Conservation (phyloP, 2,113 vertebrate species). For the Corydoras sp. region DNA sequence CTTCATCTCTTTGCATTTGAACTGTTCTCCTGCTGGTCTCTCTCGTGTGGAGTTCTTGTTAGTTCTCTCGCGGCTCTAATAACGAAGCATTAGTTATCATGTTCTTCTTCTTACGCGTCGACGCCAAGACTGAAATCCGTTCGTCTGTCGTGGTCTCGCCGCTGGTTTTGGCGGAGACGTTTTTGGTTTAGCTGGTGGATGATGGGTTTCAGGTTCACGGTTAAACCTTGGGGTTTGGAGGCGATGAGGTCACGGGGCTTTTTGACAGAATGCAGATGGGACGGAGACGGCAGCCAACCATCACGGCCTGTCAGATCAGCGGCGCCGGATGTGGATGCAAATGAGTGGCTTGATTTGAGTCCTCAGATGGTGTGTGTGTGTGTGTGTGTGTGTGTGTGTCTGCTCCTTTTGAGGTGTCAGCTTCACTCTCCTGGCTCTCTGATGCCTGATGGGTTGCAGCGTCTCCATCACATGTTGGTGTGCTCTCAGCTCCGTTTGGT, state of each 20-base stretch:
- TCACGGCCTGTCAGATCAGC: constrained; percentile 18
- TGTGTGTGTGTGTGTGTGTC: constrained; percentile 17
- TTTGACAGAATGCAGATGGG: constrained; percentile 14
- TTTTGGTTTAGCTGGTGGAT: constrained; percentile 5
- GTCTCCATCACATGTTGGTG: constrained; percentile 14
- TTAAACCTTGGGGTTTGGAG: not conserved
- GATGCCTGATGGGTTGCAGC: constrained; percentile 18
- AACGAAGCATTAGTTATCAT: too few species aligned
- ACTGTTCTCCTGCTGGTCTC: too few species aligned
- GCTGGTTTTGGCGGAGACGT: too few species aligned
- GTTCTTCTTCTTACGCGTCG: too few species aligned
- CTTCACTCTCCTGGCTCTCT: constrained; percentile 23
- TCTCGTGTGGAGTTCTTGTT: too few species aligned
- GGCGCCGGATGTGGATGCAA: constrained; percentile 15
- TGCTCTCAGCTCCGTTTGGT: constrained; percentile 15
- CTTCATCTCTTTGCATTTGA: too few species aligned
- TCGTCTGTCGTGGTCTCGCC: too few species aligned
- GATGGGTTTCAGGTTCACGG: not conserved
- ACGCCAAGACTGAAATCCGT: too few species aligned
- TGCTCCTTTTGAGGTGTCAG: constrained; percentile 26
- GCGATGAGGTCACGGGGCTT: constrained; percentile 1
- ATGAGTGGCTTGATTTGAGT: constrained; percentile 24
- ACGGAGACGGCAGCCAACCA: constrained; percentile 21
- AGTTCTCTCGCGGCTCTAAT: too few species aligned
- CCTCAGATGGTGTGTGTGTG: constrained; percentile 28